Evolutionary conservation across 2,113 vertebrate genomes (phyloP).

Genomic region (Python bivittatus): DNA sequence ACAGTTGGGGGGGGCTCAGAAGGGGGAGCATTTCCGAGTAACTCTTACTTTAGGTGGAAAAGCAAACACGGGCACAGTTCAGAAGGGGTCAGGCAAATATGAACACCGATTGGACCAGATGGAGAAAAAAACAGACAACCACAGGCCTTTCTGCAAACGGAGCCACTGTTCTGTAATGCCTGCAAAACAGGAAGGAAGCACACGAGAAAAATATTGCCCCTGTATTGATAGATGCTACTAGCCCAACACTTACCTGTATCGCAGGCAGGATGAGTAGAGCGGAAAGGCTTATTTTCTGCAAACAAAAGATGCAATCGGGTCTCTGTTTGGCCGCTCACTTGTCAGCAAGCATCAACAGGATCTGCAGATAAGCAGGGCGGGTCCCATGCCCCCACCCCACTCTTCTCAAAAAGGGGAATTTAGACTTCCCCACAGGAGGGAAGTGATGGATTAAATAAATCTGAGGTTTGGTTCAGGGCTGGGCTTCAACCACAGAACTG

Average conservation of each 20-base stretch:
- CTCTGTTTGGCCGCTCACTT: neutral
- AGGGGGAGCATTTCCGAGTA: neutral
- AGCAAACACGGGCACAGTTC: slow-evolving; percentile 7
- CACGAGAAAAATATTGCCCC: neutral
- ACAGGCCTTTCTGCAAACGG: neutral
- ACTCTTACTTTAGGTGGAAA: neutral
- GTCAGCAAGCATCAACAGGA: neutral
- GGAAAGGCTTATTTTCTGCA: neutral
- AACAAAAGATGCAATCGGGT: neutral
- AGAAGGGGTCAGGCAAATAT: slow-evolving; percentile 3
- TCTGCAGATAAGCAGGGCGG: neutral
- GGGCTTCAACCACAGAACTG: too few relatives aligned
- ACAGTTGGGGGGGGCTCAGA: neutral
- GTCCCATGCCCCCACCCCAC: neutral
- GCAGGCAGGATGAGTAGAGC: neutral
- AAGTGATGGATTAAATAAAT: neutral
- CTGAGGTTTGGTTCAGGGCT: too few relatives aligned
- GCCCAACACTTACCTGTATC: neutral
- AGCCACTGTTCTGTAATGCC: neutral
- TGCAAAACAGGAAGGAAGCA: neutral
- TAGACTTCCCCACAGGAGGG: neutral
- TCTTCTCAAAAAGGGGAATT: neutral
- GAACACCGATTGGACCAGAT: neutral
- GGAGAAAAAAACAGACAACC: neutral
- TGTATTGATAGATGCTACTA: neutral